Evolutionary conservation across 2,888 invertebrate species (phyloP), one percentile per base, ranked within the genome.

Genomic region (Troides helena): DNA sequence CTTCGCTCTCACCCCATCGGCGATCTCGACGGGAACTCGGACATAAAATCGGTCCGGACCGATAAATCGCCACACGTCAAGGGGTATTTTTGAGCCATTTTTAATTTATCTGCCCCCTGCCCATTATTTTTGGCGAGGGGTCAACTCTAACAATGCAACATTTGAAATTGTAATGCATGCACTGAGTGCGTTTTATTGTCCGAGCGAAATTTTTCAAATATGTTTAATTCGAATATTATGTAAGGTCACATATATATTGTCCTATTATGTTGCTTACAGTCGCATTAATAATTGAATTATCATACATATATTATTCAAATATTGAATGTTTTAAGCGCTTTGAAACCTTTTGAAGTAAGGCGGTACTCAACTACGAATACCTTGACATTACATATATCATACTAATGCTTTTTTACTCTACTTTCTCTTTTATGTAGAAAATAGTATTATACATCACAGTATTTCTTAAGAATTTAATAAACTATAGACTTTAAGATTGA

Each of bases 51-150:
- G 56, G 77, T 78, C 72, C 69, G 67, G 43, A 74, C 80, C 81
- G 74, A 83, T 84, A 83, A 85, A 84, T 85, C 82, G 78, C 78
- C 76, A 70, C 70, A 79, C 82, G 85, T 87, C 88, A 89, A 88
- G 89, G 89, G 91, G 88, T 87, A 89, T 90, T 91, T 90, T 90
- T 87, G 89, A 90, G 76, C 81, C 86, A 90, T 90, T 92, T 92
- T 92, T 92, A 92, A 92, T 92, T 92, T 92, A 92, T 91, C 86
- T 90, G 90, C 87, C 91, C 90, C 84, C 82, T 74, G 84, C 88
- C 70, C 85, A 89, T 92, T 91, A 91, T 90, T 91, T 92, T 88
- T 83, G 79, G 71, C 81, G 89, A 90, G 88, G 92, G 92, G 92
- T 92, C 92, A 92, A 86, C 79, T 63, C 78, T 72, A 71, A 89